Evolutionary conservation across 2,113 vertebrate genomes (phyloP).

Genomic region (Neofelis nebulosa): DNA sequence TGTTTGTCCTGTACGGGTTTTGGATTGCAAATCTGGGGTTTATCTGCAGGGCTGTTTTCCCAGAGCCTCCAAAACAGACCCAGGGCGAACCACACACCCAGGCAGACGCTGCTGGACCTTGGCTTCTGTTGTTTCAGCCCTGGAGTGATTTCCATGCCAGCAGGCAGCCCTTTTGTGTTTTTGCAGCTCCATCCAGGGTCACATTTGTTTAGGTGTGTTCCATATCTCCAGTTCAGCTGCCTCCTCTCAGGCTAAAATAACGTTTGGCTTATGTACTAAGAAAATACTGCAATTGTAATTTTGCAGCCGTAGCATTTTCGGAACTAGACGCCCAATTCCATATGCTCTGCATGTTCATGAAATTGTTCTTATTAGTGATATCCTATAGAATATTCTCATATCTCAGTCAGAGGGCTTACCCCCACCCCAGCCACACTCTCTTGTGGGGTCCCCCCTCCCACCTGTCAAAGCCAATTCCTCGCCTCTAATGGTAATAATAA

Average conservation of each 20-base stretch:
- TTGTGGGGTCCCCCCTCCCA: not conserved
- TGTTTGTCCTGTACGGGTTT: not conserved
- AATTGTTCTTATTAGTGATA: not conserved
- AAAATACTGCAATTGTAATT: conserved; percentile 56
- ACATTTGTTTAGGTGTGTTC: conserved; percentile 53
- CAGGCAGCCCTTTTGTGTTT: conserved; percentile 58
- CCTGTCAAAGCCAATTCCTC: not conserved
- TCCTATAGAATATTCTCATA: not conserved
- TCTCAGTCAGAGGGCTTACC: not conserved
- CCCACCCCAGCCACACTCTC: not conserved
- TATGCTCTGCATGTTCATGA: conserved; percentile 28
- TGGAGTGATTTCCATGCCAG: conserved; percentile 14
- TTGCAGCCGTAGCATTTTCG: conserved; percentile 33
- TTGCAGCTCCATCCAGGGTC: conserved; percentile 36
- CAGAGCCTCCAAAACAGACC: conserved; percentile 40
- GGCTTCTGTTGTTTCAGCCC: conserved; percentile 66
- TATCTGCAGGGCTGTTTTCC: conserved; percentile 44
- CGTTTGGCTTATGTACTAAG: conserved; percentile 44
- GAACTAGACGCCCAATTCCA: not conserved
- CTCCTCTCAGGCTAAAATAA: conserved; percentile 53
- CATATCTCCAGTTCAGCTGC: conserved; percentile 33
- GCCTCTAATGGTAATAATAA: not conserved
- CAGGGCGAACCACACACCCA: not conserved
- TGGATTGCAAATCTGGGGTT: not conserved
- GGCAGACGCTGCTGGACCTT: not conserved